Percentiles rank a stretch among this genome's conserved stretches.
Evolutionary conservation across 1,140 invertebrate species (phyloP).

Genomic region (Globodera rostochiensis): DNA sequence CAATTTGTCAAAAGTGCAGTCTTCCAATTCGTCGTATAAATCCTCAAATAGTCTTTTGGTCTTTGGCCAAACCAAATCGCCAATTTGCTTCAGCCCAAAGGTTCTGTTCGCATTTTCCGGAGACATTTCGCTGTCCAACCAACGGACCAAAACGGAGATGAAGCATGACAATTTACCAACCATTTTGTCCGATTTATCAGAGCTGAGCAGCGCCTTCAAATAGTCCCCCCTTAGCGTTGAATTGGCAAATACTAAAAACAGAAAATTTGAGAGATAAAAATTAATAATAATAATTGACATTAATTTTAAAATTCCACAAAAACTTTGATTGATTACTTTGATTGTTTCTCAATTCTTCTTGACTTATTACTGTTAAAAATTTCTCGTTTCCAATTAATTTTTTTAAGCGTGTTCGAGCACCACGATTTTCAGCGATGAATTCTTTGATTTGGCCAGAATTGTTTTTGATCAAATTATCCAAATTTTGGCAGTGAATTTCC

Average conservation of each 20-base stretch:
- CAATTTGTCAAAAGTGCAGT: background rate
- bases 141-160: conserved; percentile 2
- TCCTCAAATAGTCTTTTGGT: background rate
- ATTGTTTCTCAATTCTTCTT: background rate
- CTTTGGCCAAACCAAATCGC: background rate
- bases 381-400: background rate
- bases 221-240: background rate
- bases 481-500: background rate
- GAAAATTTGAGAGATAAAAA: too few relatives aligned
- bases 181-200: background rate
- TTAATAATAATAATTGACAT: too few relatives aligned
- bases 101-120: background rate
- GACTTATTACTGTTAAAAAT: background rate
- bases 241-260: background rate
- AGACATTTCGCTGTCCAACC: background rate
- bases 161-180: background rate
- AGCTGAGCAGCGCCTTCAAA: background rate
- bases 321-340: background rate
- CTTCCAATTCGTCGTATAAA: background rate
- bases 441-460: background rate
- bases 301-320: too few relatives aligned
- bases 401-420: background rate
- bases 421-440: background rate
- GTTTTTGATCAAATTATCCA: background rate
- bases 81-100: background rate